These are phyloP conservation scores for Euclidia mi DNA, from an alignment of 2,888 invertebrate genomes.

Conservation along the genomic window DNA sequence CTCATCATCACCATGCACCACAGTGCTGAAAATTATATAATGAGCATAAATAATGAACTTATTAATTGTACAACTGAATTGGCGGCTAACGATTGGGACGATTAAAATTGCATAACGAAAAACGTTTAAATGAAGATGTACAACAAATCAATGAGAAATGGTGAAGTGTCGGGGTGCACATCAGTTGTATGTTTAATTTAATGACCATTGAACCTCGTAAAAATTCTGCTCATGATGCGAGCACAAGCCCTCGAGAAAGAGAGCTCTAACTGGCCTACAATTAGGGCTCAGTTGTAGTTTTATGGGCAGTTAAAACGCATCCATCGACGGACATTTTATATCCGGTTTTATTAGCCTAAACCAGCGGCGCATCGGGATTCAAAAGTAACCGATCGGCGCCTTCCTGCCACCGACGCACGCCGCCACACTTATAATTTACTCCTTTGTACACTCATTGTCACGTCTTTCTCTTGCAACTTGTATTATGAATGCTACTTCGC, in stretches of 20 bases:
- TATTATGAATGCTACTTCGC: conserved; percentile 17
- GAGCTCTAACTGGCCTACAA: conserved; percentile 69
- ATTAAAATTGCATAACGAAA: conserved; percentile 23
- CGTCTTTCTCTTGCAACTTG: conserved; percentile 28
- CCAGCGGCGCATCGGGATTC: conserved; percentile 54
- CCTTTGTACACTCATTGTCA: conserved; percentile 27
- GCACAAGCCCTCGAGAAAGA: conserved; percentile 64
- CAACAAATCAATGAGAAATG: conserved; percentile 35
- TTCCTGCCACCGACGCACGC: conserved; percentile 59
- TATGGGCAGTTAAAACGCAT: conserved; percentile 79
- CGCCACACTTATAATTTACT: conserved; percentile 30
- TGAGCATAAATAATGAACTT: no score
- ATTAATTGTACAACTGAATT: no score
- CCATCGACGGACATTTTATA: conserved; percentile 75
- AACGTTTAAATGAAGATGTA: conserved; percentile 50
- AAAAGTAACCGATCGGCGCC: conserved; percentile 58
- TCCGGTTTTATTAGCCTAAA: conserved; percentile 71
- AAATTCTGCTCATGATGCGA: conserved; percentile 59
- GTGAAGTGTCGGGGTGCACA: conserved; percentile 46
- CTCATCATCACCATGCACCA: no score
- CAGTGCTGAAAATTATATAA: no score
- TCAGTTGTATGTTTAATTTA: conserved; percentile 67
- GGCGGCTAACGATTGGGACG: no score
- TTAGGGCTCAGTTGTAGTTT: conserved; percentile 81
- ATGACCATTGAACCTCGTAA: conserved; percentile 67